Conservation (phyloP, 92 coral and sea anemone species). For the Epizoanthus ramosus region DNA sequence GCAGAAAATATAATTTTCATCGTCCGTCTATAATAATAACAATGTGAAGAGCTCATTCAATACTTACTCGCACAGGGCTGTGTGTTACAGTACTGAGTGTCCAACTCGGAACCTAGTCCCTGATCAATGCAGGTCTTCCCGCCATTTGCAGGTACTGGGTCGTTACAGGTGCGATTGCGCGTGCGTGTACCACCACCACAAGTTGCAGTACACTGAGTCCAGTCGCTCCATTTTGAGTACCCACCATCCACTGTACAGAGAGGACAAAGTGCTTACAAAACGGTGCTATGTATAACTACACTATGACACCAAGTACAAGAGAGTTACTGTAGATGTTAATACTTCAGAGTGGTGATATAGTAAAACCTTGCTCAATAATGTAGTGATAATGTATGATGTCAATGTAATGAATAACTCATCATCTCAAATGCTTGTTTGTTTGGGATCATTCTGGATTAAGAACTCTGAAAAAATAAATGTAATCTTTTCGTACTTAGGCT, state of each 20-base stretch:
- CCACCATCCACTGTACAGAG: conserved; percentile 77
- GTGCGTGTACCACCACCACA: conserved; percentile 95
- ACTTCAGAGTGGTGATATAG: no score
- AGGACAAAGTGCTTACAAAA: not conserved
- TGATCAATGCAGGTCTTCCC: conserved; percentile 93
- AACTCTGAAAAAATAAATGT: no score
- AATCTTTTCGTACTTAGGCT: no score
- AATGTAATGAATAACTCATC: no score
- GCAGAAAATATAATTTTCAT: not conserved
- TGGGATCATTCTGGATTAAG: no score
- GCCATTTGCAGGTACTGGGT: conserved; percentile 89
- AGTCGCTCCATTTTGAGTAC: conserved; percentile 79
- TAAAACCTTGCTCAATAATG: no score
- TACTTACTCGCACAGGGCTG: conserved; percentile 89
- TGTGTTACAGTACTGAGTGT: conserved; percentile 75
- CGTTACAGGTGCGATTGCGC: conserved; percentile 79
- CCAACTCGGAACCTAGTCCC: conserved; percentile 83
- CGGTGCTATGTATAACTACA: not conserved
- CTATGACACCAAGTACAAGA: no score
- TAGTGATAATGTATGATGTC: no score
- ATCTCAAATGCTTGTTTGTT: no score
- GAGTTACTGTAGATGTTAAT: no score
- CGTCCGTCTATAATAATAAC: no score
- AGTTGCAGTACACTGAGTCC: conserved; percentile 89
- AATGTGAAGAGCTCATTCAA: not conserved